Evolutionary conservation across 2,797 vertebrate species (phyloP), one percentile per base, ranked within the genome.

Genomic region (Salmo trutta): DNA sequence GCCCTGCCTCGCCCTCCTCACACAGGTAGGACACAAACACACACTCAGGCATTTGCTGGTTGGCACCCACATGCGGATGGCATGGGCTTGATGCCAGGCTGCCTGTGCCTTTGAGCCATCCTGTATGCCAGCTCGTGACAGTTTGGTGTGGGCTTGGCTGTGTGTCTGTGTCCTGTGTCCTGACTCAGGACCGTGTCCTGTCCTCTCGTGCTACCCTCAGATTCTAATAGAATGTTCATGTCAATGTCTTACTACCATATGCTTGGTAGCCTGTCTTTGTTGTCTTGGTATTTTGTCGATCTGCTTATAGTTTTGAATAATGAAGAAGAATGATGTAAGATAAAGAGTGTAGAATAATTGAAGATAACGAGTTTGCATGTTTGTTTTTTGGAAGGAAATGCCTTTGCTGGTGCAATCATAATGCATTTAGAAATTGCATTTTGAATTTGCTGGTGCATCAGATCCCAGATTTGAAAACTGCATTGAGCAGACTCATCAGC

Each of bases 11-110:
- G 10, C 41, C 10, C 88, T 80, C 66, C 82, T 74, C 72, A 75
- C 83, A 76, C 86, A 92, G 93, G 93, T 93, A 93, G 92, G 93
- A 89, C 76, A 27, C n/a, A 86, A 17, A 81, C 19, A 5, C 12
- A n/a, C 24, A 52, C 59, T 78, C 65, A 69, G 24, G 70, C 65
- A 69, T n/a, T 47, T 36, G 78, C 77, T 77, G 65, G 66, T 54
- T 65, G 74, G n/a, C 54, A 27, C 54, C 82, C 41, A 47, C 41
- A 21, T 74, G 79, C 74, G 75, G 77, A 67, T 78, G 73, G 14
- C 65, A n/a, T 15, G 17, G 41, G 41, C 41, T 47, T 47, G 41
- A 47, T 47, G 41, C 41, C 41, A 47, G 41, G 41, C 41, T 75
- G 81, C 27, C 70, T 52, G 74, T 3, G 74, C 79, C 78, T 79